phyloP scores from a whole-genome alignment of 2,797 vertebrate genomes.

The Cygnus olor region DNA sequence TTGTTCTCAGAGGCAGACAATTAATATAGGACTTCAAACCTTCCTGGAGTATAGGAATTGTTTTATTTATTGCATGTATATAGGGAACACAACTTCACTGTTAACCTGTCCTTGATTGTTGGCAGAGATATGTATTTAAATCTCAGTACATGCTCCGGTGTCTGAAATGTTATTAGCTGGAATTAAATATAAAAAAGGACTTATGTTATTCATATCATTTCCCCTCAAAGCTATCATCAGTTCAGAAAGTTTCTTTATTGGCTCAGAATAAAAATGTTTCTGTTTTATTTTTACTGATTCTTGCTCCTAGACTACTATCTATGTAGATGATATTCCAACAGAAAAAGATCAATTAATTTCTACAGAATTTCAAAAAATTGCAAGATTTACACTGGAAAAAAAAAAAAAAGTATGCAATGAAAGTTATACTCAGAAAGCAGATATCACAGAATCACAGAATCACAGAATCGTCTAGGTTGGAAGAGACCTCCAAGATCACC shows the following conservation, averaged over 20 bases:
- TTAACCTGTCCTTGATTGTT: neutral
- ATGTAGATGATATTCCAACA: neutral
- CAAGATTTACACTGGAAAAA: neutral
- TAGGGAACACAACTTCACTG: accelerated
- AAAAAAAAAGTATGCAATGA: neutral
- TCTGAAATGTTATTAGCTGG: neutral
- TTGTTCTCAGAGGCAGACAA: neutral
- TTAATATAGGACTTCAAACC: neutral
- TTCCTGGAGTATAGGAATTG: neutral
- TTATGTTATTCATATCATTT: neutral
- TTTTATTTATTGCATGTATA: neutral
- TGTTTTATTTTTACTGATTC: neutral
- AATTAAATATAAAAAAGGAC: neutral
- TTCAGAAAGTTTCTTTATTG: neutral
- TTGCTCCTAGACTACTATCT: neutral
- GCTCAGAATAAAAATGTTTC: neutral
- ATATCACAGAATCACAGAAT: too few relatives aligned
- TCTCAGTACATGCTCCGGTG: neutral
- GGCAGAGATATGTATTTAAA: neutral
- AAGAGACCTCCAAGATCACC: too few relatives aligned
- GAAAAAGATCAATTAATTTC: neutral
- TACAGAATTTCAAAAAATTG: neutral
- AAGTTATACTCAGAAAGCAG: neutral
- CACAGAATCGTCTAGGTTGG: too few relatives aligned
- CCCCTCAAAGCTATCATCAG: neutral